phyloP scores from a whole-genome alignment of 2,888 invertebrate genomes.

The Drosophila diplacantha region DNA sequence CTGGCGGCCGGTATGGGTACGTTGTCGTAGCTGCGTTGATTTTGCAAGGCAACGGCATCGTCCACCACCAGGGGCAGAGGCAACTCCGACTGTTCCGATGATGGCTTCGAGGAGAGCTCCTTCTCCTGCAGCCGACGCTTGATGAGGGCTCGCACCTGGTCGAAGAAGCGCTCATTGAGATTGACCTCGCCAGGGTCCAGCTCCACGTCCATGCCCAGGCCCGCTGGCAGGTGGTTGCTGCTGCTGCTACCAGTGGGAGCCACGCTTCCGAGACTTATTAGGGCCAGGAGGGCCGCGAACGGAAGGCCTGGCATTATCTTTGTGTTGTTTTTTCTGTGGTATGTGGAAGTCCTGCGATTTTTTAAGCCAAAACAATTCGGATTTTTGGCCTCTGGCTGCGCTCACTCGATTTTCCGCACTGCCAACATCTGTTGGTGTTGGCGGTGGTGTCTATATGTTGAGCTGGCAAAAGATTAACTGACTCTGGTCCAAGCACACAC shows the following conservation, averaged over 20 bases:
- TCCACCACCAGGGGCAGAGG: conserved; percentile 53
- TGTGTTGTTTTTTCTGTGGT: neutral
- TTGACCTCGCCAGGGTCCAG: conserved; percentile 45
- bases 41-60: conserved; percentile 51
- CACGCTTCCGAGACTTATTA: conserved; percentile 27
- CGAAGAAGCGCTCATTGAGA: conserved; percentile 78
- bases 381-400: conserved; percentile 15
- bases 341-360: conserved; percentile 9
- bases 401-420: conserved; percentile 41
- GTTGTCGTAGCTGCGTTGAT: conserved; percentile 64
- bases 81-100: conserved; percentile 39
- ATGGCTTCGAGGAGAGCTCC: conserved; percentile 38
- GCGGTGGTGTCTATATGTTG: conserved; percentile 66
- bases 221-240: conserved; percentile 65
- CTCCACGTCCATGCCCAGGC: conserved; percentile 9
- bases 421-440: conserved; percentile 69
- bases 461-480: conserved; percentile 63
- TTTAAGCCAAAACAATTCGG: conserved; percentile 11
- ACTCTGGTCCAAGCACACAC: conserved; percentile 41
- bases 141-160: conserved; percentile 79
- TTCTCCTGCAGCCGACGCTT: conserved; percentile 76
- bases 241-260: conserved; percentile 17
- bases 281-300: conserved; percentile 47
- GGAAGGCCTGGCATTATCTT: conserved; percentile 42
- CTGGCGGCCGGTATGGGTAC: conserved; percentile 54